phyloP scores from a whole-genome alignment of 2,888 invertebrate genomes.

The Calameuta filiformis region DNA sequence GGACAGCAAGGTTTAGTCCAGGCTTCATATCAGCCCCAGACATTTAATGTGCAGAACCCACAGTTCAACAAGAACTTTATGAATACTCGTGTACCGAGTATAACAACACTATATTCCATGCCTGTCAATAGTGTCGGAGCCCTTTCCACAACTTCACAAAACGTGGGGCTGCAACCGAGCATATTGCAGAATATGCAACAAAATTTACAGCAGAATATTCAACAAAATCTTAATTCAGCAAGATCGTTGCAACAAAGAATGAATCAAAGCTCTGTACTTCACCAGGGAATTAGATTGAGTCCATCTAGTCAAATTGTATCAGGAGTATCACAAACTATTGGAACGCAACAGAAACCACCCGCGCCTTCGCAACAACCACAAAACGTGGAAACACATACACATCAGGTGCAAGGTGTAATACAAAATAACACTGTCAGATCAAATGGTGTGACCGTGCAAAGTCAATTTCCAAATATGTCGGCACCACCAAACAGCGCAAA shows the following conservation, averaged over 20 bases:
- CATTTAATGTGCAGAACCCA: constrained; percentile 54
- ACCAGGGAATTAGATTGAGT: constrained; percentile 19
- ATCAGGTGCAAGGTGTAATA: constrained; percentile 28
- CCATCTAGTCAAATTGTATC: constrained; percentile 6
- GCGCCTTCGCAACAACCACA: constrained; percentile 9
- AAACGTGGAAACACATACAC: constrained; percentile 31
- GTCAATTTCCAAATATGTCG: constrained; percentile 35
- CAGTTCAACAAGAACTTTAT: constrained; percentile 55
- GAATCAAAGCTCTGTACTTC: constrained; percentile 25
- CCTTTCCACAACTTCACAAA: constrained; percentile 17
- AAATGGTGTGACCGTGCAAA: constrained; percentile 38
- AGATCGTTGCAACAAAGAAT: constrained; percentile 32
- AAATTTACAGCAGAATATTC: neutral
- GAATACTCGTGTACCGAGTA: constrained; percentile 34
- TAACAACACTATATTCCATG: constrained; percentile 32
- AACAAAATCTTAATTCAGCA: constrained; percentile 14
- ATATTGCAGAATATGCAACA: constrained; percentile 7
- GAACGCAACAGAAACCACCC: constrained; percentile 21
- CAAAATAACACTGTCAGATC: constrained; percentile 33
- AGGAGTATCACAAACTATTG: constrained; percentile 20
- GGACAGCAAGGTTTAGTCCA: constrained; percentile 26
- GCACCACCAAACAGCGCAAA: constrained; percentile 27
- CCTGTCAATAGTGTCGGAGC: constrained; percentile 22
- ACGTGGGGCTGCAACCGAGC: neutral
- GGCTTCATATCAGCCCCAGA: constrained; percentile 45